Percentiles rank a stretch among this genome's conserved stretches.
phyloP scores from a whole-genome alignment of 35 echinoderm and acorn worm genomes.

The Heliocidaris erythrogramma region DNA sequence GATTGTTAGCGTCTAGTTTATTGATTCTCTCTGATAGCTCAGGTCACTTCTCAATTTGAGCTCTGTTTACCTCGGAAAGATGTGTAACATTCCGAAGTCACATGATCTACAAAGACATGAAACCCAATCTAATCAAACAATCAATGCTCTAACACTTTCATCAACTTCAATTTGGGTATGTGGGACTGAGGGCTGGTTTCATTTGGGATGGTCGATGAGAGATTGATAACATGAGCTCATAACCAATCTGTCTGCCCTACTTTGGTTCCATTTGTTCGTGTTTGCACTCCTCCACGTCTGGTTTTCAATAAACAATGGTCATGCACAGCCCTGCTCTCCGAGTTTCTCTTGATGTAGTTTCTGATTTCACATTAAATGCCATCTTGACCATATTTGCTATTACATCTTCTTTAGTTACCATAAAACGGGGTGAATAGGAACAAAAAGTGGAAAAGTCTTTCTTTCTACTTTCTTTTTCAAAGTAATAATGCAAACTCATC shows the following conservation, averaged over 20 bases:
- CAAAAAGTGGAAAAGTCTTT: no score
- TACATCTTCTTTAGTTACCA: no score
- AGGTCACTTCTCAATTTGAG: background rate
- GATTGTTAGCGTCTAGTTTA: background rate
- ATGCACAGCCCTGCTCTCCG: background rate
- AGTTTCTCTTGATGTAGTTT: background rate
- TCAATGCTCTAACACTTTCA: conserved; percentile 1
- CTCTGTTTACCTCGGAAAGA: background rate
- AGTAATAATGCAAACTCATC: no score
- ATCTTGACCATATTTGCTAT: background rate
- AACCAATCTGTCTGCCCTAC: background rate
- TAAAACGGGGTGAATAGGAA: no score
- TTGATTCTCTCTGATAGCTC: background rate
- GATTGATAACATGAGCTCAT: conserved; percentile 1
- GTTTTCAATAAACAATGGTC: background rate
- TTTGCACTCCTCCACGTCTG: background rate
- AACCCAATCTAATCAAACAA: background rate
- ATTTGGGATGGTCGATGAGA: background rate
- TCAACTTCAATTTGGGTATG: conserved; percentile 11
- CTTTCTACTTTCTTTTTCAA: no score
- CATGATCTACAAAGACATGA: background rate
- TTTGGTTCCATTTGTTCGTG: background rate
- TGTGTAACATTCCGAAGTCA: background rate
- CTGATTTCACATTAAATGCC: background rate
- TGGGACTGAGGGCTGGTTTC: background rate